Base-by-base conservation (phyloP, 2,113 vertebrate species). In the Ploceus nigricollis region DNA sequence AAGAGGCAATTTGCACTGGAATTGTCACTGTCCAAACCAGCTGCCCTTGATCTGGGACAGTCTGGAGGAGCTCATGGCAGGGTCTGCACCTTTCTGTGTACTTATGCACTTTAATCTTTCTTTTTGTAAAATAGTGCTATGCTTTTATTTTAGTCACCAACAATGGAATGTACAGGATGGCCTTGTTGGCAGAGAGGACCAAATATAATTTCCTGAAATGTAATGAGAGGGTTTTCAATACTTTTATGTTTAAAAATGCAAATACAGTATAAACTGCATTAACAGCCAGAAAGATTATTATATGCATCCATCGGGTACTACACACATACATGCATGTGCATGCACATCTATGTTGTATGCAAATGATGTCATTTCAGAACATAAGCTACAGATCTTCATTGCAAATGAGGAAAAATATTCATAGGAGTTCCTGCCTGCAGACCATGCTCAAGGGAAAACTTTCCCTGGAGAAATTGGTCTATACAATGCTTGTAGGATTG, bases 41-140 rank as follows among this genome's bases (percentile, higher is more conserved):
- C 73, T 75, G 35, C 31, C 61, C 72, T 56, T 40, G 48, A 33
- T 45, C 47, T 47, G 5, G 61, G 68, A 31, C 80, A 71, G 60
- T 30, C 79, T 81, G 76, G 25, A 79, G 81, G 77, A 85, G 77
- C 77, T 93, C 73, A 2, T 17, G 79, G 82, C 68, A 93, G 86
- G 68, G 57, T 60, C 84, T 89, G 80, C 84, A 94, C 96, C 88
- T 93, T 87, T 94, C 96, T 95, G n/a, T 95, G 92, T 98, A 97
- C 87, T 98, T 97, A 96, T 37, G 98, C 98, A 98, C 98, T 98
- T 98, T 98, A 98, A 91, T 87, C 94, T 96, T 97, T 94, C 85
- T 85, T 89, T 95, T 39, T 91, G 79, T 93, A 95, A 95, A 92
- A 68, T 87, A 93, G 80, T 24, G 78, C 53, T 92, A 58, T 47